Evolutionary conservation across 2,797 vertebrate species (phyloP).

Genomic region (Lagothrix lagotricha): DNA sequence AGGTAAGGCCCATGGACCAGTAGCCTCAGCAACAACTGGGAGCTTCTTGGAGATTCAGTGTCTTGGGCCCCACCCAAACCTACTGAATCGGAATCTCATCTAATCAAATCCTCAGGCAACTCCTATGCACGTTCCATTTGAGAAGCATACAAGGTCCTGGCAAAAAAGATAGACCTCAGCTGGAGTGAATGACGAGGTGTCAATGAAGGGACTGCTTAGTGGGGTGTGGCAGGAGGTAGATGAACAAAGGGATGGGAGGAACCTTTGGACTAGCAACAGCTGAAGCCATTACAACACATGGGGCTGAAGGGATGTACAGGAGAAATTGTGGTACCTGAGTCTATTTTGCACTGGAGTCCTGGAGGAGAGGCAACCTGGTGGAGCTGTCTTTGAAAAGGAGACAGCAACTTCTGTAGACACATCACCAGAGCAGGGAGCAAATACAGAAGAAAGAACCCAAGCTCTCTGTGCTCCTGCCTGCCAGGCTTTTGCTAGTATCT

Average conservation of each 20-base stretch:
- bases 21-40: neutral
- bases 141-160: neutral
- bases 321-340: neutral
- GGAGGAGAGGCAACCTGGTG: neutral
- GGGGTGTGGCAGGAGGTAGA: neutral
- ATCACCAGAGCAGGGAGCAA: neutral
- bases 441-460: neutral
- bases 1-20: neutral
- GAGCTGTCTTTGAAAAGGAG: neutral
- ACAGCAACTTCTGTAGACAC: neutral
- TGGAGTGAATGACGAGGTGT: neutral
- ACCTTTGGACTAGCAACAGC: neutral
- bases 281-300: neutral
- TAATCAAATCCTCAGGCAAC: neutral
- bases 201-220: neutral
- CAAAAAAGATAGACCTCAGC: neutral
- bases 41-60: neutral
- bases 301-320: neutral
- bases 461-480: neutral
- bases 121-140: neutral
- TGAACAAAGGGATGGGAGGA: neutral
- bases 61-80: neutral
- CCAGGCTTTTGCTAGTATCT: neutral
- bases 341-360: neutral
- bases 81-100: neutral